Percentiles rank a stretch among this genome's conserved stretches.
Evolutionary conservation across 2,888 invertebrate genomes (phyloP).

Genomic region (Drosophila birchii): DNA sequence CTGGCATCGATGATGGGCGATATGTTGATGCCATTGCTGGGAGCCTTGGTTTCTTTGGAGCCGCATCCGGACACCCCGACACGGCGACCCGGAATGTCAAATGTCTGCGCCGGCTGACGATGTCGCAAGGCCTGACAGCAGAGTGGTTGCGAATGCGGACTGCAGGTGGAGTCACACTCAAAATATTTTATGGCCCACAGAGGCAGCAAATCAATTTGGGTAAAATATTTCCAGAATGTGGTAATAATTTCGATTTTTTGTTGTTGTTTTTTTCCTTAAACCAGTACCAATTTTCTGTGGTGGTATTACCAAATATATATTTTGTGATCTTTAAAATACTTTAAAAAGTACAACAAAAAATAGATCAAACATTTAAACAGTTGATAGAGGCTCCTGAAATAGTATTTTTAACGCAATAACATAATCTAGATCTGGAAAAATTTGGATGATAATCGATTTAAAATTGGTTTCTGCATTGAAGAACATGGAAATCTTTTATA

Average conservation of each 20-base stretch:
- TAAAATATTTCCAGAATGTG: not conserved
- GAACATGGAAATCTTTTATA: not conserved
- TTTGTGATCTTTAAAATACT: not conserved
- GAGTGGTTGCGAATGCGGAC: slow-evolving; percentile 30
- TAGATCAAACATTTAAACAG: not conserved
- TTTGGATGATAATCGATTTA: not conserved
- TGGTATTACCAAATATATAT: not conserved
- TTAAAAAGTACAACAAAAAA: not conserved
- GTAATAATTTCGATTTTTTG: not conserved
- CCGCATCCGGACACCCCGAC: slow-evolving; percentile 8
- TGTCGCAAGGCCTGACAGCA: slow-evolving; percentile 54
- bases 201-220: not conserved
- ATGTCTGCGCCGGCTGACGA: slow-evolving; percentile 48
- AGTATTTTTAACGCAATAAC: not conserved
- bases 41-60: slow-evolving; percentile 14
- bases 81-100: slow-evolving; percentile 16
- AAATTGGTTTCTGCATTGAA: not conserved
- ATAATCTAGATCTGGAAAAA: not conserved
- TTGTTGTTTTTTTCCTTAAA: not conserved
- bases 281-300: not conserved
- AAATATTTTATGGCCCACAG: slow-evolving; percentile 22
- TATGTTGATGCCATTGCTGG: slow-evolving; percentile 30
- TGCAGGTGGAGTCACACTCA: slow-evolving; percentile 28
- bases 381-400: not conserved
- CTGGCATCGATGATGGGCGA: slow-evolving; percentile 50